Conservation (phyloP, 1,140 invertebrate species). For the Aphelenchoides avenae region DNA sequence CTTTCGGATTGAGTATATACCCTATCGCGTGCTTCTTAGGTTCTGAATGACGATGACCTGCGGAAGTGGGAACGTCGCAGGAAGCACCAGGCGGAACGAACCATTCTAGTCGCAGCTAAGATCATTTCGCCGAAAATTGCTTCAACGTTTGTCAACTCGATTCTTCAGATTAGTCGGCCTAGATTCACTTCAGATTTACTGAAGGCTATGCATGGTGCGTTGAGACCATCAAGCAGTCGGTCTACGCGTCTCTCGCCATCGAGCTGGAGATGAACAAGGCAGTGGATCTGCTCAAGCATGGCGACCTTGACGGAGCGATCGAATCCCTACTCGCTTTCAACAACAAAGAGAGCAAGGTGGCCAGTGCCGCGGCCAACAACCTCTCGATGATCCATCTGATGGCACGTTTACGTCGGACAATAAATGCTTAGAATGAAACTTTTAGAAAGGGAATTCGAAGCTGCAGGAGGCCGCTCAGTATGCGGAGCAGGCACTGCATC, state of each 20-base stretch:
- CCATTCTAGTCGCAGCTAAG: slow-evolving; percentile 82
- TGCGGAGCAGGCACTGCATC: slow-evolving; percentile 71
- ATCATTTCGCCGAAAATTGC: slow-evolving; percentile 79
- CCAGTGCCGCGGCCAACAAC: slow-evolving; percentile 79
- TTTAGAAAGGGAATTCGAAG: slow-evolving; percentile 65
- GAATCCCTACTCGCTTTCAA: slow-evolving; percentile 84
- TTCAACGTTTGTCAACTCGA: slow-evolving; percentile 20
- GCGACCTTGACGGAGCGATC: slow-evolving; percentile 74
- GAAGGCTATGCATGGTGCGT: slow-evolving; percentile 69
- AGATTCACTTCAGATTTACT: slow-evolving; percentile 69
- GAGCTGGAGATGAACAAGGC: slow-evolving; percentile 91
- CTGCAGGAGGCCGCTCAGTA: slow-evolving; percentile 77
- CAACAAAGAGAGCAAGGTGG: slow-evolving; percentile 76
- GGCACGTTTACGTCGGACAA: slow-evolving; percentile 61
- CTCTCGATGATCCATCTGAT: slow-evolving; percentile 81
- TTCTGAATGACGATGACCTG: slow-evolving; percentile 67
- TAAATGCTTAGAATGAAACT: neutral
- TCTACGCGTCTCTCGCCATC: slow-evolving; percentile 73
- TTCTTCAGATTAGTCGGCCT: neutral
- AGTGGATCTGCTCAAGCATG: slow-evolving; percentile 78
- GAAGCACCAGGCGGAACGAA: slow-evolving; percentile 74
- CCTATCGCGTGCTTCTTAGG: slow-evolving; percentile 16
- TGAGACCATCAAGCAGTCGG: slow-evolving; percentile 71
- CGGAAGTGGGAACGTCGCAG: slow-evolving; percentile 71
- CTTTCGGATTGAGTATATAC: slow-evolving; percentile 12